These are phyloP conservation scores for Melanostoma mellinum DNA, from an alignment of 2,888 invertebrate genomes.

Conservation along the genomic window DNA sequence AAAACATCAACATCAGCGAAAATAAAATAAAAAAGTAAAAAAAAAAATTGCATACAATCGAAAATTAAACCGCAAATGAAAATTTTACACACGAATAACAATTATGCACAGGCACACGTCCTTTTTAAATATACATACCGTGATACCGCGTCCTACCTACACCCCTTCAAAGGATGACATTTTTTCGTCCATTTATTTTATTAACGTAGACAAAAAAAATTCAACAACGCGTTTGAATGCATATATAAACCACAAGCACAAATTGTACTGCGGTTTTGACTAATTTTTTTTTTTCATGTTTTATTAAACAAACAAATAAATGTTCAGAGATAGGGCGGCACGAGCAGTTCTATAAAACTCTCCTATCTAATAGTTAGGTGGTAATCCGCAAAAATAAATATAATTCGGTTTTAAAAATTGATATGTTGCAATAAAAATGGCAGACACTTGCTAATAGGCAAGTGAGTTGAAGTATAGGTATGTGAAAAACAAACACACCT, in stretches of 20 bases:
- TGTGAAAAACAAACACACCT: constrained; percentile 29
- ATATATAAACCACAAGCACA: constrained; percentile 63
- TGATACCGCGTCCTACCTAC: background rate
- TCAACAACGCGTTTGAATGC: constrained; percentile 53
- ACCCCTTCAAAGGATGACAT: constrained; percentile 30
- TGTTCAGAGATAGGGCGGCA: background rate
- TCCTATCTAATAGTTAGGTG: constrained; percentile 57
- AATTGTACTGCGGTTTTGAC: constrained; percentile 65
- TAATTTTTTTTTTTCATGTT: constrained; percentile 25
- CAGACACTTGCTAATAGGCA: constrained; percentile 68
- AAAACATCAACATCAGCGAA: constrained; percentile 2
- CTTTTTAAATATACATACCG: constrained; percentile 1
- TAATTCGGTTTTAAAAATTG: constrained; percentile 63
- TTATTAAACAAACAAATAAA: constrained; percentile 18
- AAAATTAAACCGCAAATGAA: constrained; percentile 79
- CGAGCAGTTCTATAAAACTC: background rate
- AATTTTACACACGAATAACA: constrained; percentile 75
- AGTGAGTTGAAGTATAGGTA: constrained; percentile 46
- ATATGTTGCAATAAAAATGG: constrained; percentile 68
- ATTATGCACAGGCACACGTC: constrained; percentile 44
- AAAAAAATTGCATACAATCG: constrained; percentile 73
- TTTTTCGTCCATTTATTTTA: constrained; percentile 37
- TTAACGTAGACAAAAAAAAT: constrained; percentile 42
- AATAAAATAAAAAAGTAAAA: constrained; percentile 21
- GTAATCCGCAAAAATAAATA: constrained; percentile 64